Evolutionary conservation across 2,113 vertebrate species (phyloP), one percentile per base, ranked within the genome.

Genomic region (Atrichornis clamosus): DNA sequence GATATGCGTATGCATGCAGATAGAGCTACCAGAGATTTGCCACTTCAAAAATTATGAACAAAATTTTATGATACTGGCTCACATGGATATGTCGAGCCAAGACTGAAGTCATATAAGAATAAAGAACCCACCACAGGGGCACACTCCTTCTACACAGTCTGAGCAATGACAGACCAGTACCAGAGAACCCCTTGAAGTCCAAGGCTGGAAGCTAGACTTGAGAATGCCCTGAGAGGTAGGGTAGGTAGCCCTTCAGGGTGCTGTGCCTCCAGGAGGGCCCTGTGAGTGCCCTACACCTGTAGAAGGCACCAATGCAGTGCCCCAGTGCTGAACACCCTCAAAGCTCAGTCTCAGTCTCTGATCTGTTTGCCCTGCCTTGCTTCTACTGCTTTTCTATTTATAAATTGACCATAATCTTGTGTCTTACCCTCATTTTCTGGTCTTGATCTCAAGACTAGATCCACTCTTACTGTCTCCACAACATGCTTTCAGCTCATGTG

Each of bases 241-340:
- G 23, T 8, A 64, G 19, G 9, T 30, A 22, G 15, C 21, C 44
- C 50, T 52, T 10, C 23, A 70, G 22, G 16, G 4, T 55, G 16
- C 32, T 41, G 13, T 53, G 32, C 32, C 24, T 82, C 70, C 42
- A n/a, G 23, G 24, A 82, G n/a, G 27, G 70, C 20, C 14, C 14
- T 0, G 1, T 44, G 23, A 12, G 7, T 3, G 1, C 13, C 19
- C 28, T 67, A 3, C 9, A 46, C 15, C 13, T n/a, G 9, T 24
- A 24, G 52, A 62, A 79, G 33, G 42, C 18, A 27, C 15, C 33
- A 28, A 1, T 1, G 2, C 0, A 1, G 12, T 13, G 17, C 13
- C 52, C 46, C 49, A 16, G 6, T 35, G 37, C 47, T 65, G 62
- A 28, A 85, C 11, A 9, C 39, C 17, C n/a, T 77, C 18, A 27